A percentile compares a stretch with the other conserved stretches of the same genome.
Evolutionary conservation across 1,140 invertebrate species (phyloP).

Genomic region (Matsumurasca onukii): DNA sequence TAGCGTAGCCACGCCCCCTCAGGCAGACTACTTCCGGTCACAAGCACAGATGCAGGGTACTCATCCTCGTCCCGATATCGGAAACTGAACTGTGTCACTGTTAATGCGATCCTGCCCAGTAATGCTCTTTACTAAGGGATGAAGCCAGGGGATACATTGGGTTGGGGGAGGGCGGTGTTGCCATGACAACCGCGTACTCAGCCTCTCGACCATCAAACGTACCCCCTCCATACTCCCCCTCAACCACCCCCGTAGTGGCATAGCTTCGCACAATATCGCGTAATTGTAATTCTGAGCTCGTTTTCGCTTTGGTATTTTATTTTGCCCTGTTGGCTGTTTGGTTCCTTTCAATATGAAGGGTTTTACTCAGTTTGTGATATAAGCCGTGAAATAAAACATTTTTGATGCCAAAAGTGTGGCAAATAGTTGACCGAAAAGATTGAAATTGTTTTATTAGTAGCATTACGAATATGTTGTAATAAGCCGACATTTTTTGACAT

Average conservation of each 20-base stretch:
- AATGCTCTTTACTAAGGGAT: neutral
- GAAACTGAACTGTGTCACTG: neutral
- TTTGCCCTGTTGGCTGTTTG: no score
- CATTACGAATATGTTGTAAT: no score
- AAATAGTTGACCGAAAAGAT: no score
- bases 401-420: no score
- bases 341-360: no score
- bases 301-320: neutral
- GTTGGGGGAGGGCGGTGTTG: neutral
- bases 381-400: no score
- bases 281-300: neutral
- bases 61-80: neutral
- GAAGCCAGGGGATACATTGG: neutral
- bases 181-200: neutral
- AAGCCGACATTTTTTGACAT: no score
- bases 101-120: neutral
- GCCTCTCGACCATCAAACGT: neutral
- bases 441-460: no score
- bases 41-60: no score
- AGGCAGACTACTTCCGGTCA: neutral
- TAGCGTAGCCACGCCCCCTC: neutral
- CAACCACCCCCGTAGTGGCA: no score
- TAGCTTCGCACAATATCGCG: neutral
- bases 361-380: no score
- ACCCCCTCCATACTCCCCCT: neutral